Evolutionary conservation across 2,888 invertebrate genomes (phyloP).

Genomic region (Cheilosia vulpina): DNA sequence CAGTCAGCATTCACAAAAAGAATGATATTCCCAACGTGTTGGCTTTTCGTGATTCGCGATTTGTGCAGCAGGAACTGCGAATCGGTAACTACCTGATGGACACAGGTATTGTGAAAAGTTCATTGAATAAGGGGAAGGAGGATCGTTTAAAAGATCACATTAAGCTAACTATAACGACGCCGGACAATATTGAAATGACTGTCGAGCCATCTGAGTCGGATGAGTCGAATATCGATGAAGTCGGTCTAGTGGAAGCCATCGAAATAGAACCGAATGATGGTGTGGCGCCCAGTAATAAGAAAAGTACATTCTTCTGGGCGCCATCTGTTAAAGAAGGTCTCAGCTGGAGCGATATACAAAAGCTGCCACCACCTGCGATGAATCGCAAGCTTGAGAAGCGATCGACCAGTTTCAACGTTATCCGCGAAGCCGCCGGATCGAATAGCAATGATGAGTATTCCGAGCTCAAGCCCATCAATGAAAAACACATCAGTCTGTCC

Average conservation of each 20-base stretch:
- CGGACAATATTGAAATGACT: constrained; percentile 81
- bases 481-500: constrained; percentile 80
- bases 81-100: constrained; percentile 83
- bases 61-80: constrained; percentile 82
- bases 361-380: constrained; percentile 77
- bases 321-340: constrained; percentile 81
- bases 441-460: constrained; percentile 23
- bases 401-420: constrained; percentile 75
- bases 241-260: constrained; percentile 81
- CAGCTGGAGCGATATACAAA: constrained; percentile 79
- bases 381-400: constrained; percentile 79
- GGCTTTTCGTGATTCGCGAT: constrained; percentile 82
- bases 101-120: constrained; percentile 82
- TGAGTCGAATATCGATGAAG: constrained; percentile 77
- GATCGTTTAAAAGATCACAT: constrained; percentile 77
- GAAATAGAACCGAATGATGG: constrained; percentile 79
- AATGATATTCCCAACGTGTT: constrained; percentile 83
- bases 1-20: constrained; percentile 78
- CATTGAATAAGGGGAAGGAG: constrained; percentile 76
- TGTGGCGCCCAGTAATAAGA: constrained; percentile 45
- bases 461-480: constrained; percentile 71
- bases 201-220: constrained; percentile 78
- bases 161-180: constrained; percentile 81
- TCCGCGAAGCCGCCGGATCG: constrained; percentile 14
- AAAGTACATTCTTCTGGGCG: constrained; percentile 80